Evolutionary conservation across 2,888 invertebrate species (phyloP), one percentile per base, ranked within the genome.

Genomic region (Cephus nigrinus): DNA sequence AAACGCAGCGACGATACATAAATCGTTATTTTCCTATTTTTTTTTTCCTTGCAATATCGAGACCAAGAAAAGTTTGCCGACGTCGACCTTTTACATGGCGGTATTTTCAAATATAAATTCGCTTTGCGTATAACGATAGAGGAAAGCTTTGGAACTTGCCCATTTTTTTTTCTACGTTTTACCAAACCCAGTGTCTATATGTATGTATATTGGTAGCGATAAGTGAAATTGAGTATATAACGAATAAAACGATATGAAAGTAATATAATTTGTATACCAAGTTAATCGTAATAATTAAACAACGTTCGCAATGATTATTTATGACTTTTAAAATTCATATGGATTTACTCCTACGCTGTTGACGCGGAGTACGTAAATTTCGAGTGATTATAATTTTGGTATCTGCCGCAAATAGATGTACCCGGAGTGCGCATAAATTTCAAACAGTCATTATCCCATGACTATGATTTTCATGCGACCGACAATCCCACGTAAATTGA

Each of bases 1-100:
- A 81, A 81, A 79, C 74, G 76, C 79, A 69, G 31, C 15, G 40
- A 36, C 69, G 76, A 74, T 55, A 76, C 68, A 72, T 36, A 71
- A 76, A 76, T 72, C 71, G 55, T 30, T 40, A 35, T 72, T 71
- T 23, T n/a, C 1, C 1, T 30, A 3, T 69, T n/a, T n/a, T 68
- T 32, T 30, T 75, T 32, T 1, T 9, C 0, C 36, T 23, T 23
- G 9, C 23, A 55, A 55, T 23, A 55, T 55, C 55, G 55, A 23
- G 23, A 23, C 55, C 55, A 55, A 55, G 55, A 55, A 55, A 55
- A 55, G 55, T 55, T 55, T 23, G 55, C 55, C 55, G 55, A 55
- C 55, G 9, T 55, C 55, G 23, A 55, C 9, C 55, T 9, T 23
- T 55, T 23, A 15, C 55, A 9, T 9, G 55, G 55, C 15, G 36